Base-by-base conservation (phyloP, 2,888 invertebrate species). In the Ceratothoa steindachneri region DNA sequence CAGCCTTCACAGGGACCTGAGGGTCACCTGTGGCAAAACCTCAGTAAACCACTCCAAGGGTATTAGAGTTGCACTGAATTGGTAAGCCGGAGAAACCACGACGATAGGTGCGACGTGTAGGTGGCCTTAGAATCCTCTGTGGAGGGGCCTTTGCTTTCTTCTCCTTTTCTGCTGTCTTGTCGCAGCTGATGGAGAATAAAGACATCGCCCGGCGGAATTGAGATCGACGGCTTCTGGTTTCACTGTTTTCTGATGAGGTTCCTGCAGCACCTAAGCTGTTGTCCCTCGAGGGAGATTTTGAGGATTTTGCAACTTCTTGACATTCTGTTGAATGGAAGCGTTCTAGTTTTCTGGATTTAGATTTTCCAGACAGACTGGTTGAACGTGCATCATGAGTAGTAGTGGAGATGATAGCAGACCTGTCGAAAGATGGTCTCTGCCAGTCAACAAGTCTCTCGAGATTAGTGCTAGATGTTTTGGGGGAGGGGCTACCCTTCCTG, bases 131-230 rank as follows among this genome's bases (percentile, higher is more conserved):
- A 30, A 77, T 74, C 12, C 64, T 74, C 67, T 75, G 74, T 4
- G 74, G 72, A 2, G 74, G 72, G 1, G 64, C 24, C 41, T 77
- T 77, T n/a, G 74, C 75, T 27, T 73, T 60, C 22, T 73, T 65
- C n/a, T 70, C 72, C 12, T 74, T 64, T 41, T 77, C 77, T 5
- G 74, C 70, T 28, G 74, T 75, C 55, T 77, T 77, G 69, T 77
- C 77, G 29, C 77, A 77, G 27, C 74, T 72, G 30, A 77, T 65
- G n/a, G 77, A 77, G 70, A 77, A 77, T 9, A 77, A 52, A 7
- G 77, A 77, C 55, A 74, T 74, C 51, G 77, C 77, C 69, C 77
- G 67, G 9, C 77, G 52, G 60, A 77, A 77, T 69, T 77, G 77
- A 2, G 77, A 77, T 28, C 77, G 75, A 28, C 77, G 72, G 28